Base-by-base conservation (phyloP, 2,888 invertebrate genomes). In the Synanthedon formicaeformis region DNA sequence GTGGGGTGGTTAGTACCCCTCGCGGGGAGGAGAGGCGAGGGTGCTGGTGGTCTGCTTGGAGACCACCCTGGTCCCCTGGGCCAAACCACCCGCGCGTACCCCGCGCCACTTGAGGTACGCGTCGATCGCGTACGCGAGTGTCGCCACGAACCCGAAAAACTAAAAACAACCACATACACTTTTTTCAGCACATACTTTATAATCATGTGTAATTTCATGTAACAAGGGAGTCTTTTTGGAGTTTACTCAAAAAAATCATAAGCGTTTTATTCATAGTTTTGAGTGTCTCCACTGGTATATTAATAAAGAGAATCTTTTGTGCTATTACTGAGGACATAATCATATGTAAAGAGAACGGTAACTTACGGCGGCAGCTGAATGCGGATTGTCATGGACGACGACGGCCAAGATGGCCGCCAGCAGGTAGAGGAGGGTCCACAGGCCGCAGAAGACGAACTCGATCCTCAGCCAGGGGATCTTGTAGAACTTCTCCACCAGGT, bases 71-170 rank as follows among this genome's bases (percentile, higher is more conserved):
- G 92, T 84, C 60, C 94, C 94, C 81, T 94, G 94, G 57, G 94
- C 93, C 55, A 93, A 84, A 52, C 90, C 91, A 18, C 94, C 95
- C 48, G 82, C 82, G 58, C 88, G 88, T 50, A 91, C 89, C 0
- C 89, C 92, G 59, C 87, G 88, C 76, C 90, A 95, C 78, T 96
- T 96, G 45, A 95, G 72, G 79, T 91, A 95, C 41, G 94, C 92
- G 75, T 97, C 96, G 60, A 89, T 89, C 1, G 90, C 94, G 82
- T 96, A 97, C 40, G 90, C 91, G 23, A 92, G 75, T 92, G 94
- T 95, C 14, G 93, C 93, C 61, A 91, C 90, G 81, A 93, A 96
- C 16, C 96, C 96, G 80, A 96, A 96, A 81, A 96, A 93, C 96
- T 96, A 79, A 4, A 83, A 48, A 52, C 14, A 27, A 49, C 12